These are phyloP conservation scores for Xiphorhynchus elegans DNA, from an alignment of 2,113 vertebrate genomes.

Conservation along the genomic window DNA sequence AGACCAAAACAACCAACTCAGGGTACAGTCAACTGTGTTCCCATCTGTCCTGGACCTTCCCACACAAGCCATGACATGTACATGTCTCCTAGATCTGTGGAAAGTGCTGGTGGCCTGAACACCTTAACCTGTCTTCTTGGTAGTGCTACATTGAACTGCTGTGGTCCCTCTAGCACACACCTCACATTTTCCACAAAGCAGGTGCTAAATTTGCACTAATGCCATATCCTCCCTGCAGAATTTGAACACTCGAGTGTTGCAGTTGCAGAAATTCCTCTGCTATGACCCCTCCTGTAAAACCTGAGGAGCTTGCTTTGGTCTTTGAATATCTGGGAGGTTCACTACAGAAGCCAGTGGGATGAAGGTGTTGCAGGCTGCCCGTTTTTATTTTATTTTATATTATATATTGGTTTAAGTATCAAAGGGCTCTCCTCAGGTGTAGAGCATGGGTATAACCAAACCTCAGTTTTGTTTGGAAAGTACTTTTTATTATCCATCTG, in stretches of 20 bases:
- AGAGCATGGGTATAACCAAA: background rate
- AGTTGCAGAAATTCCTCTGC: background rate
- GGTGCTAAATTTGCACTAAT: background rate
- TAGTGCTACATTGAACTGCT: background rate
- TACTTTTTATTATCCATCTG: constrained; percentile 66
- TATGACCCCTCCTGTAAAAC: background rate
- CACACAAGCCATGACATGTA: background rate
- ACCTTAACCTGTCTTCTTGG: background rate
- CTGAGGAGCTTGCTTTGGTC: background rate
- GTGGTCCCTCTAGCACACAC: background rate
- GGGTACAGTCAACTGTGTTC: background rate
- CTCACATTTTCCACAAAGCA: background rate
- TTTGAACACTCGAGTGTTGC: background rate
- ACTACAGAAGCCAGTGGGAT: background rate
- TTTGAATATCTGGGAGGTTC: background rate
- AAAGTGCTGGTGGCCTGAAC: background rate
- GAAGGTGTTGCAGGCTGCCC: fast-evolving
- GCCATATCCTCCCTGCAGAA: background rate
- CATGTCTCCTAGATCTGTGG: background rate
- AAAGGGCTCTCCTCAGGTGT: background rate
- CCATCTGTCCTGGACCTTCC: background rate
- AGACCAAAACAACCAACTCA: background rate
- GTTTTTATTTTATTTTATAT: background rate
- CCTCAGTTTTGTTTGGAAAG: constrained; percentile 60
- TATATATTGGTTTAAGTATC: background rate